Conservation (phyloP, 2,888 invertebrate species). For the Eristalis intricaria region DNA sequence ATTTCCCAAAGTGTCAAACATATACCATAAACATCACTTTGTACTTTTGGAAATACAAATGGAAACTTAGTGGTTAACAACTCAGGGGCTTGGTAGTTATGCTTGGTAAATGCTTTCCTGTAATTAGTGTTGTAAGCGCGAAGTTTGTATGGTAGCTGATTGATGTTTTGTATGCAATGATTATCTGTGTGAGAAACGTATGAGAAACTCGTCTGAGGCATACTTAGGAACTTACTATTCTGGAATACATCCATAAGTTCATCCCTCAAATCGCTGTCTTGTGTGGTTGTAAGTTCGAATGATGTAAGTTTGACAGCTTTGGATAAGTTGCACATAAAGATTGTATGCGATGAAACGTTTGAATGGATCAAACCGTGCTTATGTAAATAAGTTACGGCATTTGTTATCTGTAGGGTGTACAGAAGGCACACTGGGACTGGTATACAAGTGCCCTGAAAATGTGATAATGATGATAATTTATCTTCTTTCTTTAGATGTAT, state of each 20-base stretch:
- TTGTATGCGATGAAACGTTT: conserved; percentile 57
- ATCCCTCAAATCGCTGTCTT: conserved; percentile 29
- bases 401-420: conserved; percentile 55
- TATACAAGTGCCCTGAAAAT: conserved; percentile 44
- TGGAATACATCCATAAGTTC: conserved; percentile 37
- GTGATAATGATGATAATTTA: not conserved
- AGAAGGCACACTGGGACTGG: conserved; percentile 37
- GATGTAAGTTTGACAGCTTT: conserved; percentile 64
- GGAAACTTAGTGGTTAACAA: conserved; percentile 38
- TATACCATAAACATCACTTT: conserved; percentile 58
- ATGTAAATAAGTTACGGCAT: conserved; percentile 57
- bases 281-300: conserved; percentile 50
- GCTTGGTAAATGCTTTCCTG: conserved; percentile 48
- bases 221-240: conserved; percentile 35
- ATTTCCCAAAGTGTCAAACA: conserved; percentile 65
- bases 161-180: not conserved
- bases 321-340: conserved; percentile 48
- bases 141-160: conserved; percentile 39
- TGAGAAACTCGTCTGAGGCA: no score
- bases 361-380: conserved; percentile 63
- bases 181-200: conserved; percentile 38
- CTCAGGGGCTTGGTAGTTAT: conserved; percentile 65
- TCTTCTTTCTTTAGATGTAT: not conserved
- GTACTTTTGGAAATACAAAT: conserved; percentile 58
- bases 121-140: conserved; percentile 51